Conservation (phyloP, 2,888 invertebrate species). For the Lissocephala sabroskyi region DNA sequence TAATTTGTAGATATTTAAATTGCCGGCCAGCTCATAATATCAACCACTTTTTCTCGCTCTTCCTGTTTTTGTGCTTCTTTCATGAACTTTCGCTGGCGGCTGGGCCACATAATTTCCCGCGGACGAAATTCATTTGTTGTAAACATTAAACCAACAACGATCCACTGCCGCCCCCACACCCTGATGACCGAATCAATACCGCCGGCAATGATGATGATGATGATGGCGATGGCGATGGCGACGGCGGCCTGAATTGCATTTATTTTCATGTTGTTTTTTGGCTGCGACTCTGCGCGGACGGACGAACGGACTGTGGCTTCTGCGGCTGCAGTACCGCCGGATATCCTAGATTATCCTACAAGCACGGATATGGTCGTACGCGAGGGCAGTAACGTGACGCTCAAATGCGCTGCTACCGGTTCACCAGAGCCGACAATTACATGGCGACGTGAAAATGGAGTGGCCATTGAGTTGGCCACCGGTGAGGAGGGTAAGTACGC, state of each 20-base stretch:
- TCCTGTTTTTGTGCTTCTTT: not conserved
- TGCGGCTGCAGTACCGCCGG: conserved; percentile 81
- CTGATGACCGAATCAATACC: too few species aligned
- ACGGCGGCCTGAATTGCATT: conserved; percentile 38
- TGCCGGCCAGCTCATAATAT: conserved; percentile 13
- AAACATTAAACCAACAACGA: not conserved
- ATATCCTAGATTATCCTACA: conserved; percentile 88
- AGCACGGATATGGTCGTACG: conserved; percentile 89
- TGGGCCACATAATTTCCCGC: too few species aligned
- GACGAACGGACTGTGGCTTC: conserved; percentile 14
- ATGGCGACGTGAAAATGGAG: conserved; percentile 89
- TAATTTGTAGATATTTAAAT: conserved; percentile 10
- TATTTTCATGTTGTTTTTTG: not conserved
- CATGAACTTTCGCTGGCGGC: not conserved
- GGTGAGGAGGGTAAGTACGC: conserved; percentile 79
- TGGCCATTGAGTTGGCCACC: conserved; percentile 80
- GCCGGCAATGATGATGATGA: too few species aligned
- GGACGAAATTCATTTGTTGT: too few species aligned
- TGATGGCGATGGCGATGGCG: conserved; percentile 33
- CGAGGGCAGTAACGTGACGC: conserved; percentile 89
- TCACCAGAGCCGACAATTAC: conserved; percentile 89
- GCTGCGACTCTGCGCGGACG: not conserved
- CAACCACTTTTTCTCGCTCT: not conserved
- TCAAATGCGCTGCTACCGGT: conserved; percentile 90
- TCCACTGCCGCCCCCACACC: conserved; percentile 4